These are phyloP conservation scores for Marasmarcha lunaedactyla DNA, from an alignment of 2,888 invertebrate genomes.

Conservation along the genomic window DNA sequence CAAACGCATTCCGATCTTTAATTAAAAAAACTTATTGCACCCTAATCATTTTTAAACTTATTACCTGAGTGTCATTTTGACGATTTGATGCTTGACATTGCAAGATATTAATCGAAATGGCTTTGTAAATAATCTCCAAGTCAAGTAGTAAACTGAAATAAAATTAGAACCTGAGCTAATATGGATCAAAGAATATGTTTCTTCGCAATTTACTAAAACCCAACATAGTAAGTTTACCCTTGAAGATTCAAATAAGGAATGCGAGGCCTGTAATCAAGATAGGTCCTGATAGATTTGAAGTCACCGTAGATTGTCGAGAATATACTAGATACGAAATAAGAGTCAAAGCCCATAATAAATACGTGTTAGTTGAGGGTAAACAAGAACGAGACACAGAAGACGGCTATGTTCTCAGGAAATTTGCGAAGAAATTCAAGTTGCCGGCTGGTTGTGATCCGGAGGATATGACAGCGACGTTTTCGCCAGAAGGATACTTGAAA, in stretches of 20 bases:
- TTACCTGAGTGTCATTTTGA: too few relatives aligned
- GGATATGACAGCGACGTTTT: conserved; percentile 29
- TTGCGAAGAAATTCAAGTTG: conserved; percentile 42
- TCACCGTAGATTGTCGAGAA: conserved; percentile 34
- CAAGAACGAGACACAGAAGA: conserved; percentile 37
- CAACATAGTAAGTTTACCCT: neutral
- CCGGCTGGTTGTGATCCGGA: conserved; percentile 39
- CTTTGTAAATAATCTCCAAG: neutral
- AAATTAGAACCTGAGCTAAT: neutral
- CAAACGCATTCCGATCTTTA: too few relatives aligned
- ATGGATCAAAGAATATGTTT: neutral
- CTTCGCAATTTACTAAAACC: neutral
- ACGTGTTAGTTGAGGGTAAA: conserved; percentile 46
- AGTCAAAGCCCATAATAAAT: conserved; percentile 43
- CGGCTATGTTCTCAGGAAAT: conserved; percentile 35
- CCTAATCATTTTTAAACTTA: too few relatives aligned
- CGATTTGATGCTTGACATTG: too few relatives aligned
- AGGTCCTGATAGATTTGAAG: neutral
- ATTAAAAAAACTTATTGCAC: too few relatives aligned
- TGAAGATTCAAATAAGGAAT: neutral
- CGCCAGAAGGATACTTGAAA: conserved; percentile 37
- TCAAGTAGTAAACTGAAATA: neutral
- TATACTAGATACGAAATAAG: conserved; percentile 44
- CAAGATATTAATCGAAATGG: too few relatives aligned
- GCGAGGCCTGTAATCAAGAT: neutral